These are phyloP conservation scores for Zoanthus gigantus DNA, from an alignment of 92 coral and sea anemone genomes.

Conservation along the genomic window DNA sequence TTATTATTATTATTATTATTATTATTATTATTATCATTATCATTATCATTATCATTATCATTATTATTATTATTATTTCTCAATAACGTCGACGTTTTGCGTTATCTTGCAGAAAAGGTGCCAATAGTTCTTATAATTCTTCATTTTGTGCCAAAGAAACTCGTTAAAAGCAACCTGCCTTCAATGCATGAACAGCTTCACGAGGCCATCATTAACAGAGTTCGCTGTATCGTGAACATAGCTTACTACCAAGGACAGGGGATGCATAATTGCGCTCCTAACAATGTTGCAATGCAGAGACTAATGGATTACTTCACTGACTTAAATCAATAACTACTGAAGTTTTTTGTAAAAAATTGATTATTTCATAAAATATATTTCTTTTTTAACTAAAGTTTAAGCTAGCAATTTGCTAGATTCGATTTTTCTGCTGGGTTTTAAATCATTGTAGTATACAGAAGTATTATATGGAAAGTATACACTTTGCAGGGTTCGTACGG, in stretches of 20 bases:
- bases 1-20: too few species aligned
- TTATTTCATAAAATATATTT: too few species aligned
- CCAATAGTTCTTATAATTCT: conserved; percentile 34
- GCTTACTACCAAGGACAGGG: conserved; percentile 22
- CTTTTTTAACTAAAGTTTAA: too few species aligned
- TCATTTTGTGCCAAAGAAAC: conserved; percentile 24
- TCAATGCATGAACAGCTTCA: conserved; percentile 36
- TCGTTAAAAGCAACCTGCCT: conserved; percentile 33
- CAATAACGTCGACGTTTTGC: not conserved
- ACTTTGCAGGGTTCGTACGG: not conserved
- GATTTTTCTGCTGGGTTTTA: too few species aligned
- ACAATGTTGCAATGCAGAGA: conserved; percentile 25
- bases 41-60: too few species aligned
- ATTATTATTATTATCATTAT: too few species aligned
- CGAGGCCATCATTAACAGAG: conserved; percentile 9
- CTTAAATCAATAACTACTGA: not conserved
- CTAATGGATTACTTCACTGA: conserved; percentile 28
- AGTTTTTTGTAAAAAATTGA: not conserved
- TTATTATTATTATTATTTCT: too few species aligned
- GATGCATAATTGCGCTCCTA: conserved; percentile 28
- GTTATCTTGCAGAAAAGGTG: conserved; percentile 30
- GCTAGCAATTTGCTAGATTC: too few species aligned
- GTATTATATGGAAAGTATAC: too few species aligned
- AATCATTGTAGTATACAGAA: too few species aligned
- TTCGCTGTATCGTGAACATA: conserved; percentile 28